phyloP scores from a whole-genome alignment of 2,113 vertebrate genomes.

The Numida meleagris region DNA sequence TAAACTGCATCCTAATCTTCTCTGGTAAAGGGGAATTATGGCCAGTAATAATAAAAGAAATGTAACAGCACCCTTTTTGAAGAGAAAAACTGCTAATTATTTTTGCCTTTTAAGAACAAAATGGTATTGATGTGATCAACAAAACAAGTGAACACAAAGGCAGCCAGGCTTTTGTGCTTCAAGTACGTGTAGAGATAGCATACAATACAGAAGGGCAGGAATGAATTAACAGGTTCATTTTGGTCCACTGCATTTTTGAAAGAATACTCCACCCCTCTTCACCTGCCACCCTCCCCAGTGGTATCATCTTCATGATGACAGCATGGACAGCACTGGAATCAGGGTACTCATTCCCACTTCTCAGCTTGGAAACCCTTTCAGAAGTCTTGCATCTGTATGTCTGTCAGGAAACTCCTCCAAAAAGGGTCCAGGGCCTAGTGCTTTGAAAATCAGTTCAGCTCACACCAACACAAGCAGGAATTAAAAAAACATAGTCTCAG shows the following conservation, averaged over 20 bases:
- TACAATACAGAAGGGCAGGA: neutral
- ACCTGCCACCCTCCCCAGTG: neutral
- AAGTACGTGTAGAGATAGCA: constrained; percentile 33
- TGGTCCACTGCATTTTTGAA: neutral
- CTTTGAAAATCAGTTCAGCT: neutral
- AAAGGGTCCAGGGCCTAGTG: neutral
- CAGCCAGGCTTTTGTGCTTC: constrained; percentile 75
- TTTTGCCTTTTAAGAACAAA: constrained; percentile 79
- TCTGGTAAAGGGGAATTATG: neutral
- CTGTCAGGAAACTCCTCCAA: neutral
- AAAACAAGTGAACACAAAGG: constrained; percentile 76
- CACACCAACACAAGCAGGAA: neutral
- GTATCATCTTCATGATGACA: neutral
- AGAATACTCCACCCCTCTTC: neutral
- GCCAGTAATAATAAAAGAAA: neutral
- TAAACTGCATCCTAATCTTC: neutral
- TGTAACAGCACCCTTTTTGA: neutral
- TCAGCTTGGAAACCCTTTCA: neutral
- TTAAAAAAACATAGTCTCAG: neutral
- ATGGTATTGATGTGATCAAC: constrained; percentile 63
- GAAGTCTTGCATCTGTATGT: neutral
- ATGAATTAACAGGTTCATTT: constrained; percentile 59
- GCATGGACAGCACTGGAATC: neutral
- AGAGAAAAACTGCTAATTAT: constrained; percentile 84
- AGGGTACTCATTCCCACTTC: neutral